phyloP scores from a whole-genome alignment of 1,140 invertebrate genomes.

The Tetragnatha versicolor region DNA sequence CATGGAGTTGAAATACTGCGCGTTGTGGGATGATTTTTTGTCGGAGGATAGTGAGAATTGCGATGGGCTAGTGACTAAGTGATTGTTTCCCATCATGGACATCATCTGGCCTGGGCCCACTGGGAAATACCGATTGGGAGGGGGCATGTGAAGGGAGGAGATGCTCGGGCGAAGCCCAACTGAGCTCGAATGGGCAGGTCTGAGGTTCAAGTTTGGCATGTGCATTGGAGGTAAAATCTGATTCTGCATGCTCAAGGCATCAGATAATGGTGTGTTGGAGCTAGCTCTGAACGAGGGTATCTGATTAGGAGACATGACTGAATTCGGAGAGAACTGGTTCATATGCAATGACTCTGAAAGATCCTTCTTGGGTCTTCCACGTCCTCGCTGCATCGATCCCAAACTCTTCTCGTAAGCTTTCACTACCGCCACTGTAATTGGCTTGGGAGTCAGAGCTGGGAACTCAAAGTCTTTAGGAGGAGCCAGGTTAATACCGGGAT shows the following conservation, averaged over 20 bases:
- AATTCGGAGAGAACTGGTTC: slow-evolving; percentile 22
- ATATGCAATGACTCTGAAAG: slow-evolving; percentile 26
- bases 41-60: slow-evolving; percentile 20
- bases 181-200: slow-evolving; percentile 12
- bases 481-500: slow-evolving; percentile 82
- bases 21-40: background rate
- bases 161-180: slow-evolving; percentile 8
- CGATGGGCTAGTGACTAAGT: slow-evolving; percentile 9
- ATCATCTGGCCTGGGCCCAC: slow-evolving; percentile 21
- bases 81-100: slow-evolving; percentile 37
- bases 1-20: slow-evolving; percentile 7
- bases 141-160: background rate
- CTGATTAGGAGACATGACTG: slow-evolving; percentile 74
- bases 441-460: slow-evolving; percentile 84
- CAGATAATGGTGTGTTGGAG: slow-evolving; percentile 83
- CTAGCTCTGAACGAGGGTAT: slow-evolving; percentile 77
- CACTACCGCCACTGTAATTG: slow-evolving; percentile 59
- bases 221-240: slow-evolving; percentile 41
- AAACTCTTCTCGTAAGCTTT: slow-evolving; percentile 60
- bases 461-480: slow-evolving; percentile 85
- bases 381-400: slow-evolving; percentile 28
- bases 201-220: slow-evolving; percentile 28
- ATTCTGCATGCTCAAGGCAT: slow-evolving; percentile 53
- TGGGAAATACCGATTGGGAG: slow-evolving; percentile 23
- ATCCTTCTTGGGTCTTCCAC: slow-evolving; percentile 41